Percentiles rank a stretch among this genome's conserved stretches.
These are phyloP conservation scores for Cantharis lateralis DNA, from an alignment of 2,888 invertebrate genomes.

Conservation along the genomic window DNA sequence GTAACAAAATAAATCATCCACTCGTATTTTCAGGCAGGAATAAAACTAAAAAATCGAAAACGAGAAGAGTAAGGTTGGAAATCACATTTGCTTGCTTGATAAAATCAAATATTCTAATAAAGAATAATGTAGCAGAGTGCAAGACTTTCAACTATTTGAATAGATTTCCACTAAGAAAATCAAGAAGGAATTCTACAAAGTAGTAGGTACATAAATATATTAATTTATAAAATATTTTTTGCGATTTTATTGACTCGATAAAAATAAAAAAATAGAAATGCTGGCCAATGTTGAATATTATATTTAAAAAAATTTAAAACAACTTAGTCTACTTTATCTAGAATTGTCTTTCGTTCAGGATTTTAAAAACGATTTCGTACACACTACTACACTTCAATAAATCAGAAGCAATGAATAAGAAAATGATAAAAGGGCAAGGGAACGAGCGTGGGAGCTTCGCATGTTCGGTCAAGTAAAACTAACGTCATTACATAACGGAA, in stretches of 20 bases:
- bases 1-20: constrained; percentile 25
- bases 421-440: constrained; percentile 7
- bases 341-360: neutral
- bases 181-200: neutral
- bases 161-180: constrained; percentile 21
- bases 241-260: neutral
- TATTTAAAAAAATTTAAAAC: neutral
- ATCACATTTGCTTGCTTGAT: constrained; percentile 27
- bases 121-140: constrained; percentile 12
- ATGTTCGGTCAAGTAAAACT: constrained; percentile 22
- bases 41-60: constrained; percentile 21
- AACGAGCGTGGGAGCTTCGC: constrained; percentile 17
- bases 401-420: constrained; percentile 14
- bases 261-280: neutral
- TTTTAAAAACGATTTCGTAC: constrained; percentile 14
- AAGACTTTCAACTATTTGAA: constrained; percentile 9
- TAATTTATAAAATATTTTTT: too few species aligned
- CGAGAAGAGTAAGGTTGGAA: constrained; percentile 21
- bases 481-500: constrained; percentile 6
- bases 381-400: constrained; percentile 14
- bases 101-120: constrained; percentile 25
- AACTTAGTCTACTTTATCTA: neutral
- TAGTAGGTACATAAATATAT: neutral
- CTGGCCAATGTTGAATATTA: neutral
- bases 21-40: constrained; percentile 21